Base-by-base conservation (phyloP, 2,888 invertebrate species). In the Enoplolaimus lenunculus region DNA sequence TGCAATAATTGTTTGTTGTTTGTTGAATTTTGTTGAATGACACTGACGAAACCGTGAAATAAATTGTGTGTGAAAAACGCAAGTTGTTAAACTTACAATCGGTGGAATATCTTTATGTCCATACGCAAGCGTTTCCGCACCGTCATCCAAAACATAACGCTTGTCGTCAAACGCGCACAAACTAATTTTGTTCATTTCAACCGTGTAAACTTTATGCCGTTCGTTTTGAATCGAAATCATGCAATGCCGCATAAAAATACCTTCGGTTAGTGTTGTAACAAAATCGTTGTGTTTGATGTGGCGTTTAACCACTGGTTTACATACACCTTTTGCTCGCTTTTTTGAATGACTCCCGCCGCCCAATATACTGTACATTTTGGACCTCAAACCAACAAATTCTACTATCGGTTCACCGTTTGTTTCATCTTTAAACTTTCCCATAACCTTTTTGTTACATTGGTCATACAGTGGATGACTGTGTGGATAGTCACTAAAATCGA, bases 381-480 rank as follows among this genome's bases (percentile, higher is more conserved):
- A 7, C 31, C 64, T 7, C 16, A 62, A 33, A 26, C 64, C 64
- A 62, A 7, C 7, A 62, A 62, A 62, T 62, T 62, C 7, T 62
- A 30, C 13, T 7, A 62, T 62, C 28, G 64, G 64, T 7, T 30
- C 7, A 7, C 64, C 64, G n/a, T 7, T 26, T n/a, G 64, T 62
- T 62, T 62, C 64, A 62, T 62, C 64, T n/a, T 62, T 62, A 29
- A 62, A 30, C 31, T 62, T 62, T 7, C 64, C 64, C n/a, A 62
- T 13, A 7, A 62, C n/a, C 64, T 13, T 62, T 26, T 62, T 62
- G 64, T 62, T 62, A 33, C 13, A 16, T 7, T 16, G 13, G 64
- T 7, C 13, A 33, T 62, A 62, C n/a, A 62, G 26, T 7, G 64
- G n/a, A 62, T 62, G 64, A 7, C 31, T n/a, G 7, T 16, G 16